These are phyloP conservation scores for Falco berigora DNA, from an alignment of 2,797 vertebrate species.

Conservation along the genomic window DNA sequence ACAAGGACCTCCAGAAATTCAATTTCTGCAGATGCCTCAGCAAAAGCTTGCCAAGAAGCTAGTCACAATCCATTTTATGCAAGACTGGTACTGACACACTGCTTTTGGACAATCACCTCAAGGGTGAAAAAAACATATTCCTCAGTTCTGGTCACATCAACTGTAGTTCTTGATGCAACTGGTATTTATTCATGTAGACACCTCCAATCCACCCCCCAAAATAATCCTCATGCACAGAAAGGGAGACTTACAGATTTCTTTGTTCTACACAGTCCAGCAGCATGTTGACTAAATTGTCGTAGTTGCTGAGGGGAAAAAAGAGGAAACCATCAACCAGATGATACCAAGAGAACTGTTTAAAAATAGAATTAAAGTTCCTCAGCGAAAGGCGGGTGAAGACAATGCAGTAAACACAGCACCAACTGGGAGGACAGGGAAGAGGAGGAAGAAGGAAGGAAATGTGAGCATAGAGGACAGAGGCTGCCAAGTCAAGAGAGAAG, in stretches of 20 bases:
- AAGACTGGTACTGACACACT: not conserved
- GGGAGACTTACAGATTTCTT: constrained; percentile 87
- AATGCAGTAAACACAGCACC: not conserved
- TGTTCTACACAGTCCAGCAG: constrained; percentile 85
- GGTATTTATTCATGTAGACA: not conserved
- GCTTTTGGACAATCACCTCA: not conserved
- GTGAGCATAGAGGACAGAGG: not conserved
- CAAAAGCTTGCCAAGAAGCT: not conserved
- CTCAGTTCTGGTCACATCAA: not conserved
- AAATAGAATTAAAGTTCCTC: not conserved
- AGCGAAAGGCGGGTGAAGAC: not conserved
- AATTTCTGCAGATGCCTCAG: not conserved
- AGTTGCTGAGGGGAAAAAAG: constrained; percentile 78
- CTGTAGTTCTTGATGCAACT: not conserved
- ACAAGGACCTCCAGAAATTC: not conserved
- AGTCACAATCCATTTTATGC: not conserved
- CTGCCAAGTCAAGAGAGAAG: not conserved
- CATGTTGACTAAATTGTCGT: constrained; percentile 84
- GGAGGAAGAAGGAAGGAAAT: not conserved
- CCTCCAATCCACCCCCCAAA: not conserved
- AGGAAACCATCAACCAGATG: not conserved
- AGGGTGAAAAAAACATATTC: not conserved
- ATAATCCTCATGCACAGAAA: not conserved
- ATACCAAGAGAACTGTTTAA: not conserved
- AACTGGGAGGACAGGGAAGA: not conserved